Evolutionary conservation across 2,113 vertebrate species (phyloP), one percentile per base, ranked within the genome.

Genomic region (Strix uralensis): DNA sequence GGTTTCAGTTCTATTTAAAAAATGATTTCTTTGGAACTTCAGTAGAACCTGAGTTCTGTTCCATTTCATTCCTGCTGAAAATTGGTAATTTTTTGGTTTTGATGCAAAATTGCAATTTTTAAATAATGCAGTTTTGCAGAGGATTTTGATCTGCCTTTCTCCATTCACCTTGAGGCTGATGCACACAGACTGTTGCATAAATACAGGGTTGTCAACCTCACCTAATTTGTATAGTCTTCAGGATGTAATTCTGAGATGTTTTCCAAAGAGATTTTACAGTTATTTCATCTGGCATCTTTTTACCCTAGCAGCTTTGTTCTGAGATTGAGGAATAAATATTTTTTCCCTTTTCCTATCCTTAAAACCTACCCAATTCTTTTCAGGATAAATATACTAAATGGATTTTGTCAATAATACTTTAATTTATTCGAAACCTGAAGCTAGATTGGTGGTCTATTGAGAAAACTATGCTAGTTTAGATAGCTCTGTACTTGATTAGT

Each of bases 361-460:
- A 79, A 78, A 88, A 73, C 36, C 25, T 77, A 73, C 52, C 10
- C 47, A 79, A 4, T 75, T 34, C n/a, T 94, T 95, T 96, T 74
- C 67, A 85, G 57, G 29, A 62, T 66, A 73, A 79, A 61, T 95
- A 55, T 38, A 62, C 47, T 95, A 75, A 86, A 92, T 78, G 17
- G 82, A 58, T 87, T 86, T 89, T 90, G 27, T 81, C 70, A 88
- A 22, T 88, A 73, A 71, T 88, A 32, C 78, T 95, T 95, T 97
- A 40, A 94, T 96, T 90, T 96, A 73, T 73, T 92, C 61, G 87
- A 97, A 97, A 97, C 86, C 84, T 97, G 89, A 93, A 92, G 54
- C 91, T 93, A 93, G 92, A 92, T 74, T 96, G 97, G 96, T 97
- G 96, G 95, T 98, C 93, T 96, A 7, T 78, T 95, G 81, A 96